Percentiles rank a stretch among this genome's conserved stretches.
Conservation (phyloP, 2,797 vertebrate species). For the Sebastes hopkinsi region DNA sequence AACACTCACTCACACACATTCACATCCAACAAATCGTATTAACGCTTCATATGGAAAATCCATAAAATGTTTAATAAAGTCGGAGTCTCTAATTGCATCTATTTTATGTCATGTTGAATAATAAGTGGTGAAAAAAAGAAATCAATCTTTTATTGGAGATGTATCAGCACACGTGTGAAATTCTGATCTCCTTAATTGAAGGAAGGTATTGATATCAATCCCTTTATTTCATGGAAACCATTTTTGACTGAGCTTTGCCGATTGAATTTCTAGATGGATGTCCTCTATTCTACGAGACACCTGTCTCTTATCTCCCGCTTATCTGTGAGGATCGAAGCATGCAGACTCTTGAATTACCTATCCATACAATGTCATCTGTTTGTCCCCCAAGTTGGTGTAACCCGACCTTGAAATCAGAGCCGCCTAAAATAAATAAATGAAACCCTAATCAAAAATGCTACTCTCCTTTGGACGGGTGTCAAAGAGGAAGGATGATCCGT, state of each 20-base stretch:
- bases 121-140: not conserved
- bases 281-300: slow-evolving; percentile 81
- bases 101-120: not conserved
- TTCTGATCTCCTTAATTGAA: slow-evolving; percentile 44
- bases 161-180: not conserved
- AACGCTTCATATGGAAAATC: not conserved
- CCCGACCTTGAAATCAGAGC: slow-evolving; percentile 80
- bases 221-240: slow-evolving; percentile 65
- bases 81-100: not conserved
- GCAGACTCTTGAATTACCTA: slow-evolving; percentile 80
- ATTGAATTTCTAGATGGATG: slow-evolving; percentile 80
- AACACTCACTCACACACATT: slow-evolving; percentile 10
- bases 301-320: slow-evolving; percentile 81
- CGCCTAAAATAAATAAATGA: slow-evolving; percentile 81
- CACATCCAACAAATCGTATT: not conserved
- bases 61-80: not conserved
- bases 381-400: slow-evolving; percentile 80
- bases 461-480: slow-evolving; percentile 76
- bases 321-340: slow-evolving; percentile 81
- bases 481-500: slow-evolving; percentile 77
- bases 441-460: slow-evolving; percentile 81
- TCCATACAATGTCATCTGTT: slow-evolving; percentile 78
- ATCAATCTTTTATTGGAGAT: not conserved
- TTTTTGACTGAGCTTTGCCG: slow-evolving; percentile 70
- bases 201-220: slow-evolving; percentile 55